Base-by-base conservation (phyloP, 2,113 vertebrate genomes). In the Semnornis frantzii region DNA sequence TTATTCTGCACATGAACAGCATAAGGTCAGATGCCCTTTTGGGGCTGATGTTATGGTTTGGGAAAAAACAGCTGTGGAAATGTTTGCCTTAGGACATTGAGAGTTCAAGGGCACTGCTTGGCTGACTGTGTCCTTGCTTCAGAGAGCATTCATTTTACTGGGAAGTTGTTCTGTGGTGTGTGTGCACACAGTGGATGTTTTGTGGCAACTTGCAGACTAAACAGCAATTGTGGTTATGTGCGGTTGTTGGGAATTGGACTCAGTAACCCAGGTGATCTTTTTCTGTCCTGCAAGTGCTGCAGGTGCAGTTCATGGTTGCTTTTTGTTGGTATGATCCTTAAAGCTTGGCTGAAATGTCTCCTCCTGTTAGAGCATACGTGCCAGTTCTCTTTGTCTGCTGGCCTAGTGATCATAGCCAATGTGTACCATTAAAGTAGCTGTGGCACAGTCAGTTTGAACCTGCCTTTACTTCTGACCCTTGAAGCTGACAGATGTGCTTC, bases 81-180 rank as follows among this genome's bases (percentile, higher is more conserved):
- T 37, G 16, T 52, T 71, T 31, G 46, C 52, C n/a, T 2, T 48
- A 2, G 48, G 31, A 78, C n/a, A 37, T 23, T 3, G 10, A 8
- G 46, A 14, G 21, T 28, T 82, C 30, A 10, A 37, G n/a, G 52
- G 16, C n/a, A 4, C 50, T 50, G 37, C 25, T 63, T 66, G 54
- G 6, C 42, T 78, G 69, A 5, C 42, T 44, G 16, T 3, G 25
- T 64, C 55, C 37, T 79, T 15, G 33, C 66, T 68, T 69, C 37
- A 71, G 71, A 60, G 44, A 14, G 21, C 0, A 0, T 15, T 82
- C 0, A 0, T 34, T 75, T 85, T 75, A 30, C 0, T 79, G 59
- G 50, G 71, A 80, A 19, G 46, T 28, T 24, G 2, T 34, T 50
- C 42, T 59, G 59, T 44, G 75, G 16, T 5, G 0, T 23, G 48